These are phyloP conservation scores for Notothenia rossii DNA, from an alignment of 2,113 vertebrate genomes.

Conservation along the genomic window DNA sequence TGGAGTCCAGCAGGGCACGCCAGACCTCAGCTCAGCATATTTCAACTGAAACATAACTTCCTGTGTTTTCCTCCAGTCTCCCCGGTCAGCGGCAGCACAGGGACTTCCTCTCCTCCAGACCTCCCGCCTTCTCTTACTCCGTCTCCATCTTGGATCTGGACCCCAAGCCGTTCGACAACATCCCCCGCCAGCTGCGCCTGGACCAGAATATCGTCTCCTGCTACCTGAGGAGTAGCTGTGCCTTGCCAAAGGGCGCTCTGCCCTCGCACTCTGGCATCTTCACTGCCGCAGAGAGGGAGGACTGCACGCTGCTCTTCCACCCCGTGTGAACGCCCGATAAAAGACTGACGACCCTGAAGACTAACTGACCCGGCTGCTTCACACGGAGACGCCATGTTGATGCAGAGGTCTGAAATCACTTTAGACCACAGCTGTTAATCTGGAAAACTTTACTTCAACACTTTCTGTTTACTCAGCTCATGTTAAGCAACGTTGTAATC, in stretches of 20 bases:
- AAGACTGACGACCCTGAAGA: neutral
- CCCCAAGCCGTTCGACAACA: slow-evolving; percentile 94
- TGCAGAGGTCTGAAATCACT: slow-evolving; percentile 1
- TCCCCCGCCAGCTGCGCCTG: slow-evolving; percentile 91
- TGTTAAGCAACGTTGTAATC: neutral
- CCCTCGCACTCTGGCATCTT: slow-evolving; percentile 78
- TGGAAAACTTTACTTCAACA: slow-evolving; percentile 2
- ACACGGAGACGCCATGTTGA: neutral
- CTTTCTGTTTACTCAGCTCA: slow-evolving; percentile 10
- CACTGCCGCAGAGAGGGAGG: slow-evolving; percentile 85
- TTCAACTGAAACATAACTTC: neutral
- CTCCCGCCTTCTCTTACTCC: slow-evolving; percentile 87
- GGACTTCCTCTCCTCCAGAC: slow-evolving; percentile 52
- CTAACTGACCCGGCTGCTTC: neutral
- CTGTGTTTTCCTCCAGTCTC: slow-evolving; percentile 1
- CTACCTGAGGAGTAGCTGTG: slow-evolving; percentile 86
- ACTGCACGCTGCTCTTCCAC: slow-evolving; percentile 94
- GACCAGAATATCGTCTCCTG: slow-evolving; percentile 94
- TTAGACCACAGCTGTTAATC: neutral
- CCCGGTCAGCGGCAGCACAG: slow-evolving; percentile 46
- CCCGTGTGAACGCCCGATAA: slow-evolving; percentile 83
- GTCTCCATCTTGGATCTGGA: slow-evolving; percentile 96
- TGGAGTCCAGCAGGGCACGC: slow-evolving; percentile 16
- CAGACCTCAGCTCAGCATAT: neutral
- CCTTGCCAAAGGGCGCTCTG: slow-evolving; percentile 53